phyloP scores from a whole-genome alignment of 2,797 vertebrate genomes.

The Avahi laniger region DNA sequence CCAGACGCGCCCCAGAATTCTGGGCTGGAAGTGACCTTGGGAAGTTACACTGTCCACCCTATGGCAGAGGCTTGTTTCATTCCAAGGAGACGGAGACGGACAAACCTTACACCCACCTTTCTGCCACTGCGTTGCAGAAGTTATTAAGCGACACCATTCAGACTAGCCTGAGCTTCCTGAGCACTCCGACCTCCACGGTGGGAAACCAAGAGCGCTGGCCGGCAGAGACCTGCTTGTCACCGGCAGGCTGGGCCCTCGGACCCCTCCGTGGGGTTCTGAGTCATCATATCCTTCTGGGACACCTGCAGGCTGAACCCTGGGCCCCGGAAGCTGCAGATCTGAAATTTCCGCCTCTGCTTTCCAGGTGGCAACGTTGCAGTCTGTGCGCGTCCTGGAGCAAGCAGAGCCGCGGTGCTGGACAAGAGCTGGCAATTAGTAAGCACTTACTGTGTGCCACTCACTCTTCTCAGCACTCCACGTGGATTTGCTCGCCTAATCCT shows the following conservation, averaged over 20 bases:
- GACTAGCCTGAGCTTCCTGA: neutral
- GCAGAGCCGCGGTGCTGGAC: accelerated
- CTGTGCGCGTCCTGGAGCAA: accelerated
- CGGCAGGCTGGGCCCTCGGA: neutral
- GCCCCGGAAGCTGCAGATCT: no score
- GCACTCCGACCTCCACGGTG: accelerated
- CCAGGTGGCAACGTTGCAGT: neutral
- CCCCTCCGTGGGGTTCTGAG: neutral
- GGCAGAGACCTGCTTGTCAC: neutral
- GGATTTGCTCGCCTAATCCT: neutral
- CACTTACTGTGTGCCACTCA: neutral
- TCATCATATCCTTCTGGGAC: neutral
- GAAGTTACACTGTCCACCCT: neutral
- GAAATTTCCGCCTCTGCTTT: neutral
- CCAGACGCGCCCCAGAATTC: neutral
- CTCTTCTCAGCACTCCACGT: neutral
- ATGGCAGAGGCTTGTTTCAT: neutral
- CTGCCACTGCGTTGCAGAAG: neutral
- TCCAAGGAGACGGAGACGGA: neutral
- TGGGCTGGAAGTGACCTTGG: neutral
- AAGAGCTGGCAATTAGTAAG: neutral
- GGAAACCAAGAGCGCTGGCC: neutral
- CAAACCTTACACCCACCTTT: neutral
- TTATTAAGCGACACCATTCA: neutral
- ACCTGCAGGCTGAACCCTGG: neutral